Evolutionary conservation across 2,113 vertebrate species (phyloP).

Genomic region (Aythya baeri): DNA sequence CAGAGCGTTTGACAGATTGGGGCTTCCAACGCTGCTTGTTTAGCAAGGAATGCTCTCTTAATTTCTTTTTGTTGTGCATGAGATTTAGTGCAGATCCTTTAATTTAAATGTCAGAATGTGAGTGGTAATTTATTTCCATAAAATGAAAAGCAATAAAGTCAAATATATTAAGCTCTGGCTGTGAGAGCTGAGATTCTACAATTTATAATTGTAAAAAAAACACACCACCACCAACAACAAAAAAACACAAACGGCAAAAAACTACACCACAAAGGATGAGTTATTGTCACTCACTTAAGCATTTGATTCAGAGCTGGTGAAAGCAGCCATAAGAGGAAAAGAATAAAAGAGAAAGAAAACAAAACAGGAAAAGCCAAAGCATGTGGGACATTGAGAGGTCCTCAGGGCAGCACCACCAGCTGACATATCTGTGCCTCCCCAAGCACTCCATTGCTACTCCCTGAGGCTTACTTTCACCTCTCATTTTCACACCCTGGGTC

Average conservation of each 20-base stretch:
- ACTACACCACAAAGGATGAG: slow-evolving; percentile 50
- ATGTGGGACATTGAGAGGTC: not conserved
- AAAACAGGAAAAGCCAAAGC: not conserved
- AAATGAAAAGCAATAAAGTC: slow-evolving; percentile 77
- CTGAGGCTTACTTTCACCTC: not conserved
- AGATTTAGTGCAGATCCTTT: slow-evolving; percentile 75
- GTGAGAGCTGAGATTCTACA: slow-evolving; percentile 55
- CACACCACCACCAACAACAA: not conserved
- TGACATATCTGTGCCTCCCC: not conserved
- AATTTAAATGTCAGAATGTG: slow-evolving; percentile 75
- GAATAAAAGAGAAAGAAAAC: too few relatives aligned
- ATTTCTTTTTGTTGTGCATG: slow-evolving; percentile 68
- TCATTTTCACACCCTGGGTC: not conserved
- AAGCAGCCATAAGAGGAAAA: slow-evolving; percentile 9
- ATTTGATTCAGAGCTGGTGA: slow-evolving; percentile 3
- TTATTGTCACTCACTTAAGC: slow-evolving; percentile 64
- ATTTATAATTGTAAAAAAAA: slow-evolving; percentile 68
- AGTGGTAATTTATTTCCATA: slow-evolving; percentile 79
- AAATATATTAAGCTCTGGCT: slow-evolving; percentile 75
- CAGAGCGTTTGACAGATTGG: not conserved
- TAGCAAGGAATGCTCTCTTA: slow-evolving; percentile 64
- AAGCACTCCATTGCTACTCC: not conserved
- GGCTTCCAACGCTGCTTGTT: not conserved
- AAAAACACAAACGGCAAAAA: slow-evolving; percentile 7
- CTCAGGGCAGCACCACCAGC: not conserved